These are phyloP conservation scores for Lottia scabra DNA, from an alignment of 2,888 invertebrate genomes.

Conservation along the genomic window DNA sequence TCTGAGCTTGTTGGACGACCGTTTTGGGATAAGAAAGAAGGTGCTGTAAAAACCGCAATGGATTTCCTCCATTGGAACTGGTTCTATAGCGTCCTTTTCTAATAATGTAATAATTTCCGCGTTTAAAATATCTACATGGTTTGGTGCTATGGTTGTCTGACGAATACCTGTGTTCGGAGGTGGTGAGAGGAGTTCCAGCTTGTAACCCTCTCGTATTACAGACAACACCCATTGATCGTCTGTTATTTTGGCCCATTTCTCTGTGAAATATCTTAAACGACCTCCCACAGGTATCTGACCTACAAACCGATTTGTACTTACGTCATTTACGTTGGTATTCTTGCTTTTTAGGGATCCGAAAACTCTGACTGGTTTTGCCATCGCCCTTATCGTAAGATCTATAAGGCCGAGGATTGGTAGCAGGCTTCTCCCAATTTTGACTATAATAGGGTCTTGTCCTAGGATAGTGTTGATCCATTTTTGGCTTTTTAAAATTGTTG, in stretches of 20 bases:
- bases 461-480: no score
- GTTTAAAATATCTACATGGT: slow-evolving; percentile 8
- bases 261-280: slow-evolving; percentile 23
- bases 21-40: slow-evolving; percentile 28
- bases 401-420: not conserved
- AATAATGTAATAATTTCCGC: slow-evolving; percentile 21
- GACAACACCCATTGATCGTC: slow-evolving; percentile 28
- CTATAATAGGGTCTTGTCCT: no score
- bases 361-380: no score
- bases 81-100: slow-evolving; percentile 26
- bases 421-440: no score
- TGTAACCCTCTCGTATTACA: slow-evolving; percentile 25
- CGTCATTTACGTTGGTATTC: no score
- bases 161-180: slow-evolving; percentile 21
- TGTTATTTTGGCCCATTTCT: slow-evolving; percentile 27
- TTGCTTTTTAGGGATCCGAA: no score
- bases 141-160: slow-evolving; percentile 10
- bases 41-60: slow-evolving; percentile 33
- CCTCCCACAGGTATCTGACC: slow-evolving; percentile 31
- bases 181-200: slow-evolving; percentile 20
- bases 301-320: not conserved
- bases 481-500: no score
- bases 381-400: no score
- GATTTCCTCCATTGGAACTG: slow-evolving; percentile 10
- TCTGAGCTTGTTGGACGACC: not conserved